These are phyloP conservation scores for Noturus placidus DNA, from an alignment of 2,113 vertebrate genomes.

Conservation along the genomic window DNA sequence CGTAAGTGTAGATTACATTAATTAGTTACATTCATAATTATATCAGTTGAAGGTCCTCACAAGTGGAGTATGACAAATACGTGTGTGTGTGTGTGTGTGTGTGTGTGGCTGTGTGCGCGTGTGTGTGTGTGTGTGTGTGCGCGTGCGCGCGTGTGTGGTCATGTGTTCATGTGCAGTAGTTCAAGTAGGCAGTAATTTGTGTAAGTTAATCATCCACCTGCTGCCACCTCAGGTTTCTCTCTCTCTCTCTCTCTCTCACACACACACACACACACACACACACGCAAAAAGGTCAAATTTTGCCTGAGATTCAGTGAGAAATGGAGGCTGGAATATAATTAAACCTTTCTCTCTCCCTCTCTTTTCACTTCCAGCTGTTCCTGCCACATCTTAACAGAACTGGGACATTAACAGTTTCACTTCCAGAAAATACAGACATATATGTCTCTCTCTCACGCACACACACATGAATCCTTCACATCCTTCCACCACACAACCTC, in stretches of 20 bases:
- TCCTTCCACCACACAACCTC: slow-evolving; percentile 22
- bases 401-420: slow-evolving; percentile 48
- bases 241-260: slow-evolving; percentile 12
- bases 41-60: not conserved
- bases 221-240: slow-evolving; percentile 52
- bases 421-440: slow-evolving; percentile 43
- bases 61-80: slow-evolving; percentile 12
- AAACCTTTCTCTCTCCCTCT: slow-evolving; percentile 22
- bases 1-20: not conserved
- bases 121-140: no score
- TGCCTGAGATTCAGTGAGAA: slow-evolving; percentile 27
- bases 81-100: slow-evolving; percentile 21
- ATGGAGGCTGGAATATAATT: slow-evolving; percentile 40
- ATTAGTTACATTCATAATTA: not conserved
- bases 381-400: slow-evolving; percentile 42
- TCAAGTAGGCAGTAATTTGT: slow-evolving; percentile 62
- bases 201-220: slow-evolving; percentile 73
- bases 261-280: slow-evolving; percentile 27
- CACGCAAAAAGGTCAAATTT: slow-evolving; percentile 40
- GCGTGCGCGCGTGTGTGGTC: slow-evolving; percentile 33
- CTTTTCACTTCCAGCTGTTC: slow-evolving; percentile 53
- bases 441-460: not conserved
- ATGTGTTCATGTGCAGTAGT: slow-evolving; percentile 41
- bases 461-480: not conserved
- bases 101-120: no score